Conservation (phyloP, 2,113 vertebrate genomes). For the Urocitellus parryii region DNA sequence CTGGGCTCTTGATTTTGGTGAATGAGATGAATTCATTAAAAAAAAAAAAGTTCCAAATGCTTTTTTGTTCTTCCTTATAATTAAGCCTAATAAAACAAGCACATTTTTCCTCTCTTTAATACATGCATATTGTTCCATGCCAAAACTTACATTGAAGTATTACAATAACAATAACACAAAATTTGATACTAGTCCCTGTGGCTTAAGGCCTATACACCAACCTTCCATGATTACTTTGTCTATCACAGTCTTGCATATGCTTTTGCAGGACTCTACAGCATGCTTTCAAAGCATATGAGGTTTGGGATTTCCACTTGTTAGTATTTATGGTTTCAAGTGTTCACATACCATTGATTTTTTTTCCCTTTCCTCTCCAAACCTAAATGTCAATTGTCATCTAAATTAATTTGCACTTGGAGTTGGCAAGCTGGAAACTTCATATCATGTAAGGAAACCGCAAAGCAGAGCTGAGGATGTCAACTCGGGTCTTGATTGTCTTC, state of each 20-base stretch:
- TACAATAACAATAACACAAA: conserved; percentile 62
- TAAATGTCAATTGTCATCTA: conserved; percentile 78
- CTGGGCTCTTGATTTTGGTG: conserved; percentile 39
- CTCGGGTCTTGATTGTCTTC: background rate
- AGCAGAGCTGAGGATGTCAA: background rate
- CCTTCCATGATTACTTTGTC: conserved; percentile 62
- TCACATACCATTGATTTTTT: conserved; percentile 71
- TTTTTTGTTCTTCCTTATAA: conserved; percentile 59
- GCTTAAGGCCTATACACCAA: conserved; percentile 23
- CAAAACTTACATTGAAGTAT: conserved; percentile 53
- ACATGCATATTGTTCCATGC: conserved; percentile 51
- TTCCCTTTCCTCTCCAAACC: conserved; percentile 28
- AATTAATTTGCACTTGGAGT: conserved; percentile 72
- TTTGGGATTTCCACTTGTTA: conserved; percentile 66
- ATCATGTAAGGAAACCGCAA: conserved; percentile 61
- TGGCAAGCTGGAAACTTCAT: conserved; percentile 48
- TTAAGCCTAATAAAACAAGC: conserved; percentile 65
- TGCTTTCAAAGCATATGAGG: conserved; percentile 74
- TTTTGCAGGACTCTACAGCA: conserved; percentile 71
- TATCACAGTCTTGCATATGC: conserved; percentile 39
- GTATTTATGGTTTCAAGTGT: conserved; percentile 54
- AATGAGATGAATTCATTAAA: conserved; percentile 68
- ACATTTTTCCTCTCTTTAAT: conserved; percentile 46
- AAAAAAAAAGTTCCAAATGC: background rate
- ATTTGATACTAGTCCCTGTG: background rate